Conservation (phyloP, 2,888 invertebrate genomes). For the Tanytarsus gracilentus region DNA sequence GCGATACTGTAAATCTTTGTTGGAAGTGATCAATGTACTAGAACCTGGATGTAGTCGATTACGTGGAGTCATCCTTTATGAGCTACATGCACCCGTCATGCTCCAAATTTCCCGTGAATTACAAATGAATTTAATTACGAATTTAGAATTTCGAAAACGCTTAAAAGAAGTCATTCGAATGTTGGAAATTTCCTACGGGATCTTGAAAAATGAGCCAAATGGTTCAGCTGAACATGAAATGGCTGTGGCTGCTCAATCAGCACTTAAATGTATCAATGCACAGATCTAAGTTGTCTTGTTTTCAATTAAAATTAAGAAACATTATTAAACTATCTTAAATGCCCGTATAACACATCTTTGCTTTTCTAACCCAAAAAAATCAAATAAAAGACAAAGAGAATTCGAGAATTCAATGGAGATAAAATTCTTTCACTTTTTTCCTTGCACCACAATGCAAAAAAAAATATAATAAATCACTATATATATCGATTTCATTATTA, state of each 20-base stretch:
- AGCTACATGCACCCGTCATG: conserved; percentile 75
- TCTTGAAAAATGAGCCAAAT: conserved; percentile 59
- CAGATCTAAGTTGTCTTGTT: background rate
- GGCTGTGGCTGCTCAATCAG: conserved; percentile 59
- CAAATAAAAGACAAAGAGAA: too few species aligned
- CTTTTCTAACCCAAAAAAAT: too few species aligned
- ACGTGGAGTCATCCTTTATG: conserved; percentile 72
- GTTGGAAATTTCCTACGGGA: conserved; percentile 56
- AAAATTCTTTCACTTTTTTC: too few species aligned
- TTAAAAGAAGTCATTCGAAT: conserved; percentile 58
- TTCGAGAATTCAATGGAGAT: too few species aligned
- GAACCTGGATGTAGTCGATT: conserved; percentile 73
- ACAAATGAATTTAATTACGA: conserved; percentile 51
- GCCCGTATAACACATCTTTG: too few species aligned
- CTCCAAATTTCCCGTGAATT: conserved; percentile 61
- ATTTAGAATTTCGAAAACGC: conserved; percentile 53
- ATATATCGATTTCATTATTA: too few species aligned
- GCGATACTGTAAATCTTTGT: conserved; percentile 62
- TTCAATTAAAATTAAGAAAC: too few species aligned
- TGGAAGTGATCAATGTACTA: conserved; percentile 61
- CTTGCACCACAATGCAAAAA: too few species aligned
- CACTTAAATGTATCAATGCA: conserved; percentile 48
- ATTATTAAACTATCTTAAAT: too few species aligned
- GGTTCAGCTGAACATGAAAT: conserved; percentile 65
- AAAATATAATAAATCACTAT: too few species aligned